Percentiles rank a stretch among this genome's conserved stretches.
Evolutionary conservation across 2,888 invertebrate genomes (phyloP).

Genomic region (Salticus scenicus): DNA sequence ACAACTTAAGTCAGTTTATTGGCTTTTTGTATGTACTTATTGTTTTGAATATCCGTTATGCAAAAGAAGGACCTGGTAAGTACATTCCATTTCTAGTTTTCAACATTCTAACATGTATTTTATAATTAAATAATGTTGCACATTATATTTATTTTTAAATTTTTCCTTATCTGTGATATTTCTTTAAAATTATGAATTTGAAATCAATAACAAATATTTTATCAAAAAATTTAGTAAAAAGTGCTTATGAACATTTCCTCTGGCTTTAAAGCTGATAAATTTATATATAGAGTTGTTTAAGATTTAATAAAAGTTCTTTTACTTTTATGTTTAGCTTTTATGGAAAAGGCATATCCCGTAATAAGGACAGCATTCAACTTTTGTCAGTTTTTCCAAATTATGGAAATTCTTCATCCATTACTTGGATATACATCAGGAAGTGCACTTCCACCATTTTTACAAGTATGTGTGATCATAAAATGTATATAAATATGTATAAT

Average conservation of each 20-base stretch:
- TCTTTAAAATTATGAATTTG: too few relatives aligned
- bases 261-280: too few relatives aligned
- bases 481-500: too few relatives aligned
- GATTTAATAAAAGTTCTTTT: too few relatives aligned
- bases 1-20: slow-evolving; percentile 92
- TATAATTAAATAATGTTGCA: neutral
- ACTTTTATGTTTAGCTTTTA: slow-evolving; percentile 79
- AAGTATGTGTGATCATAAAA: slow-evolving; percentile 78
- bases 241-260: neutral
- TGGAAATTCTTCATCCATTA: slow-evolving; percentile 92
- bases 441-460: slow-evolving; percentile 83
- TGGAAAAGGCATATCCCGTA: slow-evolving; percentile 82
- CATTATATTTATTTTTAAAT: neutral
- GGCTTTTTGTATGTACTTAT: slow-evolving; percentile 86
- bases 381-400: slow-evolving; percentile 86
- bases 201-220: too few relatives aligned
- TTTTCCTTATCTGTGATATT: too few relatives aligned
- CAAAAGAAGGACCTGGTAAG: slow-evolving; percentile 83
- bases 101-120: neutral
- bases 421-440: slow-evolving; percentile 91
- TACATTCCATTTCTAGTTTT: too few relatives aligned
- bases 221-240: too few relatives aligned
- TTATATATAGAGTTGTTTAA: too few relatives aligned
- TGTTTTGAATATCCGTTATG: slow-evolving; percentile 85
- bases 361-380: slow-evolving; percentile 87